phyloP scores from a whole-genome alignment of 2,888 invertebrate species.

The Geophilus truncorum region DNA sequence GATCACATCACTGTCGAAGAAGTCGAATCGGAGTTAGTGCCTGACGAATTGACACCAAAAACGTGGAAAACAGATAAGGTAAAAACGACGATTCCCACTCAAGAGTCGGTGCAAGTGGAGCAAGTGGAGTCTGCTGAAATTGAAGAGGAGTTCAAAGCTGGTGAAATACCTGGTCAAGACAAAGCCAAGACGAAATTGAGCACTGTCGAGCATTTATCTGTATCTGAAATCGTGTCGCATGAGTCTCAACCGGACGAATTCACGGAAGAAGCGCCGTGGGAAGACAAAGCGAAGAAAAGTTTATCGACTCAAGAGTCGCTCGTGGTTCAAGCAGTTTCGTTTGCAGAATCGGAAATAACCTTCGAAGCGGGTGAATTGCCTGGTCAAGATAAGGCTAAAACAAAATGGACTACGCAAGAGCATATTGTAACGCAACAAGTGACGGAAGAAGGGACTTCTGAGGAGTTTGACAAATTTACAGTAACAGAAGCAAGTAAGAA shows the following conservation, averaged over 20 bases:
- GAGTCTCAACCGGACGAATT: constrained; percentile 4
- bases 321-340: constrained; percentile 46
- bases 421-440: constrained; percentile 41
- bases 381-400: constrained; percentile 34
- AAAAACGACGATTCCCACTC: constrained; percentile 39
- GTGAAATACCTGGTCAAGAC: constrained; percentile 35
- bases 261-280: constrained; percentile 33
- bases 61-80: constrained; percentile 37
- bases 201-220: constrained; percentile 39
- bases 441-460: constrained; percentile 27
- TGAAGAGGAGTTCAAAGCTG: constrained; percentile 33
- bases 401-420: constrained; percentile 29
- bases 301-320: constrained; percentile 39
- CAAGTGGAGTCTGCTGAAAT: constrained; percentile 39
- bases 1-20: constrained; percentile 36
- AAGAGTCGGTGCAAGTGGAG: constrained; percentile 41
- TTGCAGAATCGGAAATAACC: constrained; percentile 17
- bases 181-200: constrained; percentile 38
- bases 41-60: constrained; percentile 31
- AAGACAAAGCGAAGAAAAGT: constrained; percentile 39
- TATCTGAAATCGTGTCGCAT: constrained; percentile 31
- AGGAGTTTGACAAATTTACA: constrained; percentile 22
- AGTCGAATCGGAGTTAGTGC: constrained; percentile 32
- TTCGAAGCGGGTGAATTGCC: constrained; percentile 33
- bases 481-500: constrained; percentile 22